Evolutionary conservation across 35 echinoderm and acorn worm genomes (phyloP).

Genomic region (Ophioderma brevispina): DNA sequence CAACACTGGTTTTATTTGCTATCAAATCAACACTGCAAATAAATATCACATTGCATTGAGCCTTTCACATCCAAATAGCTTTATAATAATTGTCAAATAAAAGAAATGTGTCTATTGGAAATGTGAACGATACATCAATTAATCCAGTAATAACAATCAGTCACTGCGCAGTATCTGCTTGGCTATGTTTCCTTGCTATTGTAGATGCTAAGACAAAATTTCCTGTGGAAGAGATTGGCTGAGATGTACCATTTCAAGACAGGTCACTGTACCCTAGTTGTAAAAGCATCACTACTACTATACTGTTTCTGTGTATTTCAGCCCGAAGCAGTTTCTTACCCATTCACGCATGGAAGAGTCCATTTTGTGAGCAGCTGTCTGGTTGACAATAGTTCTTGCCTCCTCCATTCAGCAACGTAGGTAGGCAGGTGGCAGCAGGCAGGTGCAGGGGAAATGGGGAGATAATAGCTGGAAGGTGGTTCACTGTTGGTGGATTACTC

Average conservation of each 20-base stretch:
- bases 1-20: too few species aligned
- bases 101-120: too few species aligned
- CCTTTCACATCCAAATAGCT: too few species aligned
- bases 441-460: conserved; percentile 34
- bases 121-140: too few species aligned
- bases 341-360: conserved; percentile 5
- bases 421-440: conserved; percentile 25
- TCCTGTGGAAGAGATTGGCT: neutral
- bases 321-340: neutral
- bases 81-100: too few species aligned
- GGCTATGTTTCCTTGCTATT: too few species aligned
- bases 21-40: too few species aligned
- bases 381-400: neutral
- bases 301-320: neutral
- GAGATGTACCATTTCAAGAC: neutral
- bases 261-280: neutral
- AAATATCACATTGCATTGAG: too few species aligned
- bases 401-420: neutral
- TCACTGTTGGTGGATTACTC: neutral
- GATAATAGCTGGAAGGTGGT: conserved; percentile 36
- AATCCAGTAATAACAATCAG: too few species aligned
- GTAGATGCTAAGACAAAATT: too few species aligned
- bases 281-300: neutral
- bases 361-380: neutral
- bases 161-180: too few species aligned